Evolutionary conservation across 1,140 invertebrate genomes (phyloP), one percentile per base, ranked within the genome.

Genomic region (Colletes gigas): DNA sequence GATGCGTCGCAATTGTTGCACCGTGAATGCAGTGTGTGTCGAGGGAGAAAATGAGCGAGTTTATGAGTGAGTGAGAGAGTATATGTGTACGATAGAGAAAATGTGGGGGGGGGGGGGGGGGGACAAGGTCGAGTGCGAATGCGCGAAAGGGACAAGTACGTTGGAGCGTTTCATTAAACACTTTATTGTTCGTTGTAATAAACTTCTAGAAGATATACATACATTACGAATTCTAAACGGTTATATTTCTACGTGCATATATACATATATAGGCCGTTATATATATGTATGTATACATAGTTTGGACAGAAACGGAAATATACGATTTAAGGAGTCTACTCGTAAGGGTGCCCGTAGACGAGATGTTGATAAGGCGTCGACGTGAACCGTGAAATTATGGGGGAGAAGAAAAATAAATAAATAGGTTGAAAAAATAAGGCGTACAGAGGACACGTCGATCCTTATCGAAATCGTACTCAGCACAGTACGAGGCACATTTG

Each of bases 181-280:
- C 79, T 89, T 89, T 89, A 91, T 82, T 83, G 81, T 89, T 90
- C 82, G 88, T 90, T 92, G 89, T 92, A 92, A 93, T 88, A 90
- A 92, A 91, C 77, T 88, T 85, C 54, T 89, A 89, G 88, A 71
- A 86, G 86, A 74, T 91, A 83, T 75, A 89, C 83, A 83, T 75
- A 89, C 83, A 89, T 86, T 87, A 90, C 91, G 83, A 89, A 91
- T 91, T 91, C 84, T 89, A 92, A 93, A 92, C 89, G 90, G 89
- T 92, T 93, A 92, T 92, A 92, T 93, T 92, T 93, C 89, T 93
- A 92, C 88, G 83, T 91, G 92, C 82, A 85, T 90, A 88, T 87
- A 88, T 88, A 83, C 62, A 74, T 55, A 73, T 80, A 52, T 68
- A 68, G 9, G 19, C 0, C 30, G 41, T 17, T 73, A 62, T 79